These are phyloP conservation scores for Byasa hedistus DNA, from an alignment of 2,888 invertebrate genomes.

Conservation along the genomic window DNA sequence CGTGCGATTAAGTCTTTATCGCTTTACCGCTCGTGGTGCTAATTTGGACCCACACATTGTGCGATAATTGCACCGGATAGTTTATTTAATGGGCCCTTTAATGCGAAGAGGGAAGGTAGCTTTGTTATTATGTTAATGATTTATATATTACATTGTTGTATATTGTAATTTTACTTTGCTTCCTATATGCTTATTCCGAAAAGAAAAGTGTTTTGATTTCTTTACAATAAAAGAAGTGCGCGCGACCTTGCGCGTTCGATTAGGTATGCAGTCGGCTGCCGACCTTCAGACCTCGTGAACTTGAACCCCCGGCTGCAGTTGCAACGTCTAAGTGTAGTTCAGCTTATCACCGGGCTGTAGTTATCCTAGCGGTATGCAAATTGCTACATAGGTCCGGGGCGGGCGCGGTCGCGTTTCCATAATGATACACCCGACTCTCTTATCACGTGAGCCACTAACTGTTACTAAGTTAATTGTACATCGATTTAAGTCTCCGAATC, in stretches of 20 bases:
- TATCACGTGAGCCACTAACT: slow-evolving; percentile 13
- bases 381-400: slow-evolving; percentile 28
- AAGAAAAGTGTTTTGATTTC: no score
- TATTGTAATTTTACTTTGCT: no score
- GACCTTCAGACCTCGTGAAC: slow-evolving; percentile 46
- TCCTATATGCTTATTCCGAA: no score
- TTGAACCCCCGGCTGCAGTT: slow-evolving; percentile 44
- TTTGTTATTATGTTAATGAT: no score
- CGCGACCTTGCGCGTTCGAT: slow-evolving; percentile 23
- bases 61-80: no score
- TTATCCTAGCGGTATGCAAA: slow-evolving; percentile 65
- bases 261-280: slow-evolving; percentile 22
- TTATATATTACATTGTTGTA: no score
- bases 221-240: background rate
- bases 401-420: slow-evolving; percentile 15
- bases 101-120: no score
- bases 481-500: background rate
- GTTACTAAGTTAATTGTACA: background rate
- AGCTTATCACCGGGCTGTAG: slow-evolving; percentile 52
- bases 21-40: background rate
- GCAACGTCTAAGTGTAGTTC: slow-evolving; percentile 48
- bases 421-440: slow-evolving; percentile 24
- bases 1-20: slow-evolving; percentile 22
- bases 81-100: no score
- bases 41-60: background rate